phyloP scores from a whole-genome alignment of 1,140 invertebrate genomes.

The Calycopis cecrops region DNA sequence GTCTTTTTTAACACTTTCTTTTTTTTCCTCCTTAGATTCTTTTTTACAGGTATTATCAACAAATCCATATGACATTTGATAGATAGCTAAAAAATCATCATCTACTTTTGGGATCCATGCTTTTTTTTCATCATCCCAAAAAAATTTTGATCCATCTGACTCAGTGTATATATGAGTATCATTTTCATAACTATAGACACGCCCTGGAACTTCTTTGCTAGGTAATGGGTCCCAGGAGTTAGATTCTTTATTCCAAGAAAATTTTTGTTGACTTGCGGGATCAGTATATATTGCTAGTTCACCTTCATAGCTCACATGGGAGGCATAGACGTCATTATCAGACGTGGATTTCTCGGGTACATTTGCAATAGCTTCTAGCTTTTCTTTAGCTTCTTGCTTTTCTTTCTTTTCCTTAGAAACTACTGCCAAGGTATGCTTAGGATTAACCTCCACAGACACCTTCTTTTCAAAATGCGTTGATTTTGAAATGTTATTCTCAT shows the following conservation, averaged over 20 bases:
- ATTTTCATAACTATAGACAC: constrained; percentile 83
- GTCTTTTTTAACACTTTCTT: constrained; percentile 40
- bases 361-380: not conserved
- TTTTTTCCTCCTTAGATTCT: constrained; percentile 47
- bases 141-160: constrained; percentile 90
- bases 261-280: constrained; percentile 79
- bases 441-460: too few species aligned
- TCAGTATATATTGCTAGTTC: constrained; percentile 85
- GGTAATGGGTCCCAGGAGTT: constrained; percentile 79
- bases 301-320: constrained; percentile 78
- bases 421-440: too few species aligned
- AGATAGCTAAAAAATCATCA: constrained; percentile 96
- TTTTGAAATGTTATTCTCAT: constrained; percentile 7
- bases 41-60: constrained; percentile 74
- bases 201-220: constrained; percentile 37
- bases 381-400: not conserved
- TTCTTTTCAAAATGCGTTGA: not conserved
- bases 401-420: not conserved
- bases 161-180: constrained; percentile 90
- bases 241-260: constrained; percentile 79
- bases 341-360: constrained; percentile 6
- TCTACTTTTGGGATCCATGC: constrained; percentile 98
- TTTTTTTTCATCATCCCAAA: constrained; percentile 93
- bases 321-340: constrained; percentile 59
- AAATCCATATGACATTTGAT: constrained; percentile 97